phyloP scores from a whole-genome alignment of 2,797 vertebrate species.

The Phoxinus dragarum region DNA sequence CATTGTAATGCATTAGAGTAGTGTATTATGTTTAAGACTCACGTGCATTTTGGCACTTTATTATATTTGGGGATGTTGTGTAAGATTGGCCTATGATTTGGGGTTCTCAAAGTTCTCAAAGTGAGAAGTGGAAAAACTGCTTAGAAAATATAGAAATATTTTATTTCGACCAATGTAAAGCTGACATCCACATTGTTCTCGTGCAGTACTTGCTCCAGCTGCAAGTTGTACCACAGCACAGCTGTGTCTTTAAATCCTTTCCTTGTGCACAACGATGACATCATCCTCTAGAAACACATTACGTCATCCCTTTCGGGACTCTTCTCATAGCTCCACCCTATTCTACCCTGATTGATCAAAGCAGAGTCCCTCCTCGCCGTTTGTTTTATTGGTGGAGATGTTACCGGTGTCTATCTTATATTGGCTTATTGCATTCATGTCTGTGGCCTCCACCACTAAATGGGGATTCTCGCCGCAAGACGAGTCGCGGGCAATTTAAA shows the following conservation, averaged over 20 bases:
- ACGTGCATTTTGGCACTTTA: not conserved
- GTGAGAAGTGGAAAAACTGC: not conserved
- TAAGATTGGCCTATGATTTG: not conserved
- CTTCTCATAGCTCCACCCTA: constrained; percentile 50
- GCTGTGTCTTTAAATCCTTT: constrained; percentile 64
- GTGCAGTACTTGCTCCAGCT: constrained; percentile 36
- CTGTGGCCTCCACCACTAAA: constrained; percentile 33
- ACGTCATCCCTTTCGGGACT: constrained; percentile 70
- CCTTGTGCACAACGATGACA: constrained; percentile 64
- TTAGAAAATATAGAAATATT: not conserved
- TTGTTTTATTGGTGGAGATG: constrained; percentile 64
- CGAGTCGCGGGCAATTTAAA: constrained; percentile 56
- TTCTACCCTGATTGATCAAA: constrained; percentile 23
- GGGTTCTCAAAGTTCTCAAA: not conserved
- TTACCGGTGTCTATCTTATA: constrained; percentile 35
- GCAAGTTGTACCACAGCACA: constrained; percentile 33
- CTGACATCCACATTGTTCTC: not conserved
- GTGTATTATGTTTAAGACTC: not conserved
- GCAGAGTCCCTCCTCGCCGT: constrained; percentile 55
- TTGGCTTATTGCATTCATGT: constrained; percentile 39
- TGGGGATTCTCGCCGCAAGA: constrained; percentile 32
- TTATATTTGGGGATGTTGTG: not conserved
- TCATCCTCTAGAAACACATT: constrained; percentile 70
- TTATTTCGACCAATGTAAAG: not conserved
- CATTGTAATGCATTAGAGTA: not conserved